Evolutionary conservation across 1,140 invertebrate genomes (phyloP).

Genomic region (Eurosta solidaginis): DNA sequence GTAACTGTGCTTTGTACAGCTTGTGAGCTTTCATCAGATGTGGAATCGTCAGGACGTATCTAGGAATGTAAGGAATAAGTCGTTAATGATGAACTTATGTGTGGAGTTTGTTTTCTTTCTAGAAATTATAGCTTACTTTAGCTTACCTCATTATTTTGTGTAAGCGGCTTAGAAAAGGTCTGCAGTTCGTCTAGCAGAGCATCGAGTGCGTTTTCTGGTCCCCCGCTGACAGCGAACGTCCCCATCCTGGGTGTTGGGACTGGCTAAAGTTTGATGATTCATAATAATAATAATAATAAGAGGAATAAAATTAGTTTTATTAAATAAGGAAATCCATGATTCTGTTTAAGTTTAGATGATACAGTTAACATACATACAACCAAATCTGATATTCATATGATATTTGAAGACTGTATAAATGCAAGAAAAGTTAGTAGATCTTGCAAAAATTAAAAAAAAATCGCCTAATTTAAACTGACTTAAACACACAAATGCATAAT

Average conservation of each 20-base stretch:
- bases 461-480: too few relatives aligned
- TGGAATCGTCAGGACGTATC: constrained; percentile 57
- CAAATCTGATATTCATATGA: neutral
- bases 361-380: constrained; percentile 18
- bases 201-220: constrained; percentile 91
- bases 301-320: neutral
- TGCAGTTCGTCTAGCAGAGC: constrained; percentile 91
- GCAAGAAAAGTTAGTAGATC: too few relatives aligned
- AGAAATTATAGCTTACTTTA: neutral
- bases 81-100: neutral
- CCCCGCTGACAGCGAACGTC: constrained; percentile 69
- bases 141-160: constrained; percentile 53
- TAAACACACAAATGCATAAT: too few relatives aligned
- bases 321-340: neutral
- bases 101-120: neutral
- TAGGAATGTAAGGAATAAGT: constrained; percentile 24
- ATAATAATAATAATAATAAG: constrained; percentile 30
- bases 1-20: constrained; percentile 58
- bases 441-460: too few relatives aligned
- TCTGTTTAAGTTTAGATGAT: neutral
- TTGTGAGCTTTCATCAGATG: constrained; percentile 59
- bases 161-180: constrained; percentile 75
- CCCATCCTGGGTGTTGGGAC: constrained; percentile 65
- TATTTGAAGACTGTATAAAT: too few relatives aligned
- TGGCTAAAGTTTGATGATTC: constrained; percentile 44